A percentile compares a stretch with the other conserved stretches of the same genome.
Evolutionary conservation across 2,888 invertebrate genomes (phyloP).

Genomic region (Temnothorax unifasciatus): DNA sequence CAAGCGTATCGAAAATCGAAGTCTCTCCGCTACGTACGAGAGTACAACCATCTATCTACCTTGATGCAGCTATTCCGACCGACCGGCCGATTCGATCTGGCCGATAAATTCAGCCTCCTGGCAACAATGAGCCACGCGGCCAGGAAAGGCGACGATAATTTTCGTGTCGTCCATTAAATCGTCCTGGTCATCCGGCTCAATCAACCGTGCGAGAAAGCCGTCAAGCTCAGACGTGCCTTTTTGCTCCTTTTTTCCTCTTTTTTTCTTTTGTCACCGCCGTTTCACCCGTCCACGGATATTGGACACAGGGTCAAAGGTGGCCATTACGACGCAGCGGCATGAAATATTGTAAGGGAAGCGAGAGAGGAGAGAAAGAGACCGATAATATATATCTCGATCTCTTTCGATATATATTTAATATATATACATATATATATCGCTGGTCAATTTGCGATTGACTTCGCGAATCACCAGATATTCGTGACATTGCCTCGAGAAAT

Average conservation of each 20-base stretch:
- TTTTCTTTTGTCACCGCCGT: conserved; percentile 56
- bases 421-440: no score
- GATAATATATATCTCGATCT: conserved; percentile 42
- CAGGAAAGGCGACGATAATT: conserved; percentile 52
- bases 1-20: conserved; percentile 55
- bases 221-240: conserved; percentile 59
- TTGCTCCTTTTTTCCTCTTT: not conserved
- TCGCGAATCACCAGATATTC: conserved; percentile 67
- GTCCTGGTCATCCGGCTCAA: conserved; percentile 64
- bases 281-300: conserved; percentile 34
- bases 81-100: conserved; percentile 32
- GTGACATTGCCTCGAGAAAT: conserved; percentile 1
- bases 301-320: conserved; percentile 48
- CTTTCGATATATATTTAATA: no score
- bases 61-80: conserved; percentile 30
- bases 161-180: conserved; percentile 51
- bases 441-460: conserved; percentile 67
- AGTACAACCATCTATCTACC: conserved; percentile 42
- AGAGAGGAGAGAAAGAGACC: conserved; percentile 44
- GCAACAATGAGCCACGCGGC: conserved; percentile 46
- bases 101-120: conserved; percentile 55
- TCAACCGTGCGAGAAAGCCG: conserved; percentile 69
- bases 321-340: conserved; percentile 23
- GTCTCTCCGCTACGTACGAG: conserved; percentile 23
- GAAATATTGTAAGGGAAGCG: conserved; percentile 65